Evolutionary conservation across 1,140 invertebrate species (phyloP).

Genomic region (Lepidurus arcticus): DNA sequence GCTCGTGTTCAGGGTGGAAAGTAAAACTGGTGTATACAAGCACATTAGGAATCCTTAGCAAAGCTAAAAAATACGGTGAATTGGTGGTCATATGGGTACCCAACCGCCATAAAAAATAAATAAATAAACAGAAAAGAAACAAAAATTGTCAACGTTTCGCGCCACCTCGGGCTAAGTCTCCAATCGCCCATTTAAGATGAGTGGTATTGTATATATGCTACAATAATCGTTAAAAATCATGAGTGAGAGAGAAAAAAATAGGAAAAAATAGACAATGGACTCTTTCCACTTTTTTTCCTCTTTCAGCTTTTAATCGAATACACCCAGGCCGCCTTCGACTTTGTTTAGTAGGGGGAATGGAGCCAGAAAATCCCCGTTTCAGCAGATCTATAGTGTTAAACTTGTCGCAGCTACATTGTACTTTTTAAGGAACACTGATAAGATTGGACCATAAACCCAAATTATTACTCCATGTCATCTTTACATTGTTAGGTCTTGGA

Average conservation of each 20-base stretch:
- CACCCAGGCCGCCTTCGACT: neutral
- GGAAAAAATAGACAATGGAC: neutral
- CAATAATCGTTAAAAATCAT: neutral
- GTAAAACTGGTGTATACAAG: neutral
- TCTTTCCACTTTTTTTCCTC: neutral
- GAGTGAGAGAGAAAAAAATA: neutral
- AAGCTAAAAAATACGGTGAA: neutral
- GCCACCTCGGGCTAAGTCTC: too few species aligned
- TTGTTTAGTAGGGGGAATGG: neutral
- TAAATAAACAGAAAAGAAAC: too few species aligned
- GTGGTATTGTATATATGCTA: neutral
- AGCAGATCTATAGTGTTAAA: neutral
- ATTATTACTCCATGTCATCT: slow-evolving; percentile 5
- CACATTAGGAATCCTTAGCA: neutral
- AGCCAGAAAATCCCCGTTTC: neutral
- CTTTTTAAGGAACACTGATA: too few species aligned
- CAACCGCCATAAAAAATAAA: too few species aligned
- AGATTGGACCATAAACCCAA: neutral
- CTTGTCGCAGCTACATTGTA: too few species aligned
- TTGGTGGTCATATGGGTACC: neutral
- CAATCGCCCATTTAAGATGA: neutral
- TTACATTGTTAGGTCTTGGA: neutral
- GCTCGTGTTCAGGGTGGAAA: neutral
- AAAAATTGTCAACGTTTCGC: too few species aligned
- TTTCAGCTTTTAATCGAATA: neutral